These are phyloP conservation scores for Neodontobutis hainanensis DNA, from an alignment of 2,113 vertebrate genomes.

Conservation along the genomic window DNA sequence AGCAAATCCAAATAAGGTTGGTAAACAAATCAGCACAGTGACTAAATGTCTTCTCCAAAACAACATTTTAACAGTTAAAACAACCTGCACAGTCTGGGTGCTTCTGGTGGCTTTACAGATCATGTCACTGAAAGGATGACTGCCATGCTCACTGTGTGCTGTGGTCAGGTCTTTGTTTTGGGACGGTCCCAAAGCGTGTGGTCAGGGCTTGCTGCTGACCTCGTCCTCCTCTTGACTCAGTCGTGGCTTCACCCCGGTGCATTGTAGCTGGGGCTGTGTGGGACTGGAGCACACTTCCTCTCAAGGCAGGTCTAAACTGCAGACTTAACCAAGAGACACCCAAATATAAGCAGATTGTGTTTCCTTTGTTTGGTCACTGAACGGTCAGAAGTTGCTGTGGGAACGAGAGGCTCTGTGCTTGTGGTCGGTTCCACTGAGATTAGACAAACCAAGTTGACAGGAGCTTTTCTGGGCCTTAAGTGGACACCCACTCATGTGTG, in stretches of 20 bases:
- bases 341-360: constrained; percentile 52
- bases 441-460: not conserved
- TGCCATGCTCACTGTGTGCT: constrained; percentile 3
- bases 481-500: not conserved
- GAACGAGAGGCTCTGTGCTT: constrained; percentile 41
- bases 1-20: too few species aligned
- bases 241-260: constrained; percentile 10
- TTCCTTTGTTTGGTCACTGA: constrained; percentile 49
- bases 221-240: constrained; percentile 5
- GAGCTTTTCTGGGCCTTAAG: not conserved
- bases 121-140: not conserved
- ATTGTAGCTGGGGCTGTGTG: constrained; percentile 25
- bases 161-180: constrained; percentile 8
- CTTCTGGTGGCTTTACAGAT: not conserved
- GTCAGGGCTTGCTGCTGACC: constrained; percentile 14
- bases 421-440: constrained; percentile 33
- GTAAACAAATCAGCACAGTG: too few species aligned
- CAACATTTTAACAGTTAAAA: too few species aligned
- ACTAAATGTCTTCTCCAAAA: too few species aligned
- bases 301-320: constrained; percentile 48
- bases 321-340: constrained; percentile 40
- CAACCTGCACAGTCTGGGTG: not conserved
- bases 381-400: constrained; percentile 33
- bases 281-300: constrained; percentile 32
- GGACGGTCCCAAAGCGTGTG: constrained; percentile 13